Evolutionary conservation across 2,888 invertebrate genomes (phyloP), one percentile per base, ranked within the genome.

Genomic region (Sisyra nigra): DNA sequence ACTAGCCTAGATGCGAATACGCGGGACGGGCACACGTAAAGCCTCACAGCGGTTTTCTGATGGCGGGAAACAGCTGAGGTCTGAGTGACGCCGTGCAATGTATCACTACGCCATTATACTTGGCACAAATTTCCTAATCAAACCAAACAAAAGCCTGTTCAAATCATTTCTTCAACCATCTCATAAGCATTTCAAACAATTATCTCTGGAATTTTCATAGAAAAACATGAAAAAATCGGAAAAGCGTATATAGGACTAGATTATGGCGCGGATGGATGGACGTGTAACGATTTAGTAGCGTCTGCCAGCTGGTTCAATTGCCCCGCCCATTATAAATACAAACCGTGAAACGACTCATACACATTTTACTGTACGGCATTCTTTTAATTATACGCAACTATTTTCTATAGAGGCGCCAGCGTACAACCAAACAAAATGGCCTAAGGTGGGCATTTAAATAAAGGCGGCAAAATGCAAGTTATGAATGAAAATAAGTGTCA

Each of bases 1-100:
- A 54, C 53, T 53, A 54, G 54, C 46, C 48, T 53, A 52, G 54
- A 56, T 55, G 52, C 55, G 52, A 56, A 54, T 57, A 59, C 59
- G 59, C 61, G 60, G 58, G 56, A 57, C 58, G 54, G 56, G 63
- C 62, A 62, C 62, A 66, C 68, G 64, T 63, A 66, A 67, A 64
- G 67, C 66, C 63, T 62, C 63, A 62, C 65, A 63, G 66, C 65
- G 64, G 69, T 69, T 70, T 69, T 69, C 71, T 70, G 72, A 71
- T 71, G 71, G 72, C 74, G 74, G 74, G 74, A 75, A 75, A 74
- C 74, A 74, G 74, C 74, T 74, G 72, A 71, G 71, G 65, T 65
- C 66, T 55, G 55, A 62, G 60, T 58, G 63, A 64, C 62, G 63
- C 63, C 62, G 58, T 56, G 51, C 42, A 51, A 52, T 51, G 57